Evolutionary conservation across 2,797 vertebrate species (phyloP).

Genomic region (Mycteria americana): DNA sequence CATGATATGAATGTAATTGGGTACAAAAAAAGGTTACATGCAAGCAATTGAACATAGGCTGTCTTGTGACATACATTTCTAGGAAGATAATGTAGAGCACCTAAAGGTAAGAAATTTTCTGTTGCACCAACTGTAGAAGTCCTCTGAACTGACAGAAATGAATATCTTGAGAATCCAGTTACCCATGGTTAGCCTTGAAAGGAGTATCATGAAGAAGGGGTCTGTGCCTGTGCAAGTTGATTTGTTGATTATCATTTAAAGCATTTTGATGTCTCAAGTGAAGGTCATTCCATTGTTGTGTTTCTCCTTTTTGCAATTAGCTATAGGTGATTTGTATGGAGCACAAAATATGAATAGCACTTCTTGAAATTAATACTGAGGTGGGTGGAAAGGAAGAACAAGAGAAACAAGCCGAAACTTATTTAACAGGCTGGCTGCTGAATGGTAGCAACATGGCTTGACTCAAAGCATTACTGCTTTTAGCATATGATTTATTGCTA

Average conservation of each 20-base stretch:
- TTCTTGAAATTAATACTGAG: slow-evolving; percentile 30
- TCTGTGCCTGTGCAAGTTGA: background rate
- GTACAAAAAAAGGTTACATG: background rate
- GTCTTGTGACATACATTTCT: background rate
- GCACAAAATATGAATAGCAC: background rate
- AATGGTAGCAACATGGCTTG: slow-evolving; percentile 4
- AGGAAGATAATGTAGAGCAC: background rate
- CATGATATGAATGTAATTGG: background rate
- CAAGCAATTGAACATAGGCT: background rate
- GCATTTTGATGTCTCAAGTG: background rate
- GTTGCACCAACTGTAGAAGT: background rate
- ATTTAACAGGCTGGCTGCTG: slow-evolving; percentile 41
- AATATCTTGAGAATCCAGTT: background rate
- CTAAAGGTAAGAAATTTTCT: background rate
- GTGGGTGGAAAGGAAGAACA: slow-evolving; percentile 34
- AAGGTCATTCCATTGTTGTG: background rate
- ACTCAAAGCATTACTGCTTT: slow-evolving; percentile 49
- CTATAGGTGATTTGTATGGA: background rate
- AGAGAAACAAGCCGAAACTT: slow-evolving; percentile 29
- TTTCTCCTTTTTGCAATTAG: background rate
- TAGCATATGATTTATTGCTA: slow-evolving; percentile 60
- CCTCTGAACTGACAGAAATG: background rate
- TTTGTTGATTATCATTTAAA: slow-evolving; percentile 9
- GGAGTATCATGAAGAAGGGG: background rate
- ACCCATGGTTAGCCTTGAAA: background rate